A percentile compares a stretch with the other conserved stretches of the same genome.
These are phyloP conservation scores for Lamellibrachia satsuma DNA, from an alignment of 2,888 invertebrate genomes.

Conservation along the genomic window DNA sequence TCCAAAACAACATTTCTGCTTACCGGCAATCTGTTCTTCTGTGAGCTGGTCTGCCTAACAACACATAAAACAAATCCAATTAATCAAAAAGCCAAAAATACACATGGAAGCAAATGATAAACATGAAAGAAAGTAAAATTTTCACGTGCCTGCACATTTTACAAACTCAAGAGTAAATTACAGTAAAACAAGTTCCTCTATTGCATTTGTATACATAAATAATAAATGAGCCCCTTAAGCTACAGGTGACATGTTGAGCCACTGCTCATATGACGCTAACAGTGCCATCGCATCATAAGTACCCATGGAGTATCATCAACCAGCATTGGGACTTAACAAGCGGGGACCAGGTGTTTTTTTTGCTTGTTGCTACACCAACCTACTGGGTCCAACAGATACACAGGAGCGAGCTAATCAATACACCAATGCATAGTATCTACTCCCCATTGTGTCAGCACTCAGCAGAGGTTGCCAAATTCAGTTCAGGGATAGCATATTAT, in stretches of 20 bases:
- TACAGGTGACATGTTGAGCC: neutral
- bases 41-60: slow-evolving; percentile 41
- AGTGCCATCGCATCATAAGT: neutral
- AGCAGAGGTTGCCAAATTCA: neutral
- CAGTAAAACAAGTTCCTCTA: neutral
- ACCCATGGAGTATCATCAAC: neutral
- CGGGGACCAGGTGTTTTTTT: neutral
- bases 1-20: slow-evolving; percentile 21
- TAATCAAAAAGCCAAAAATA: neutral
- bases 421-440: neutral
- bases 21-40: slow-evolving; percentile 43
- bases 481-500: neutral
- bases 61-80: slow-evolving; percentile 17
- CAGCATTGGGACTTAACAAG: neutral
- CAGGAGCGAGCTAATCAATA: neutral
- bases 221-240: neutral
- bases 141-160: too few species aligned
- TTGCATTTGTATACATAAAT: neutral
- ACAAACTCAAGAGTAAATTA: neutral
- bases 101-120: neutral
- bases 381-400: neutral
- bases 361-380: neutral
- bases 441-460: neutral
- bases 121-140: too few species aligned
- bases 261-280: neutral